Percentiles rank a stretch among this genome's conserved stretches.
phyloP scores from a whole-genome alignment of 2,888 invertebrate genomes.

The Cancer borealis region DNA sequence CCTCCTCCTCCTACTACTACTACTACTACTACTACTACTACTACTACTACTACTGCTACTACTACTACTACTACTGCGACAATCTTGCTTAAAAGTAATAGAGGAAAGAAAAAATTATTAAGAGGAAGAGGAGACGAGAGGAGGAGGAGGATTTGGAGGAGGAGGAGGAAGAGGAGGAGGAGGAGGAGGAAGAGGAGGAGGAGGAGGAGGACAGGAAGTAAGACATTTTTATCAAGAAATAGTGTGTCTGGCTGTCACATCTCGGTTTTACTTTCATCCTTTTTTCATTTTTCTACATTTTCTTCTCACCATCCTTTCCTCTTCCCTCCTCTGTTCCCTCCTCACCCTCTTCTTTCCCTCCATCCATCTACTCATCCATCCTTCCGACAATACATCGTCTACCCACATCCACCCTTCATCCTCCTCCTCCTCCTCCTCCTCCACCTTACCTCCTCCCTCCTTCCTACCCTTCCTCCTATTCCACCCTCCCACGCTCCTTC shows the following conservation, averaged over 20 bases:
- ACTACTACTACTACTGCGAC: background rate
- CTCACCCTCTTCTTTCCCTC: background rate
- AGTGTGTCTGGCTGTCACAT: background rate
- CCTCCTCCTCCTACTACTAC: too few species aligned
- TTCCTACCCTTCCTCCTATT: background rate
- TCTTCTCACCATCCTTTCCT: background rate
- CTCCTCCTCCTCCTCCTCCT: background rate
- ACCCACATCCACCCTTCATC: background rate
- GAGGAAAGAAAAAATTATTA: background rate
- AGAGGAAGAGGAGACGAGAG: background rate
- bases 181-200: background rate
- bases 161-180: background rate
- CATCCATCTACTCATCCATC: background rate
- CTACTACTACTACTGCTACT: constrained; percentile 3
- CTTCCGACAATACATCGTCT: background rate
- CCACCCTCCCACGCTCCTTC: background rate
- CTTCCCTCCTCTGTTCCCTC: background rate
- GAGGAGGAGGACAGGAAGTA: background rate
- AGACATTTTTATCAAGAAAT: background rate
- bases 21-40: constrained; percentile 7
- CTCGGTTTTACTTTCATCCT: background rate
- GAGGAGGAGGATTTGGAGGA: background rate
- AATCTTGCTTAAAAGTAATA: background rate
- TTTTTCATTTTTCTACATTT: background rate
- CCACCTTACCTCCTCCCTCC: background rate